Conservation (phyloP, 2,797 vertebrate species). For the Sebastes kiyomatsui region DNA sequence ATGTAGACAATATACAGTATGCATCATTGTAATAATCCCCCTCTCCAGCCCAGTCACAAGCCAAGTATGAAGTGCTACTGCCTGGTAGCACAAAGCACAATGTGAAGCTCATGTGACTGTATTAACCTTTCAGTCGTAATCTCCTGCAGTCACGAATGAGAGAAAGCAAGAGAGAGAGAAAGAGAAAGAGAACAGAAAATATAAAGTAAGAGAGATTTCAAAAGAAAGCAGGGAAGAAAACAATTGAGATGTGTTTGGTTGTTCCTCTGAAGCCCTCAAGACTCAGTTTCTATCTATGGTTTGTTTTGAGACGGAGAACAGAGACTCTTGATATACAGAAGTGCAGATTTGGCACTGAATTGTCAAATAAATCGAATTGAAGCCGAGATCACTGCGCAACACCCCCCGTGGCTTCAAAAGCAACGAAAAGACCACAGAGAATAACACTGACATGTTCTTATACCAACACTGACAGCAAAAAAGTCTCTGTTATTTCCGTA, state of each 20-base stretch:
- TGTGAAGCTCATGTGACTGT: slow-evolving; percentile 81
- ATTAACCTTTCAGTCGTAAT: slow-evolving; percentile 79
- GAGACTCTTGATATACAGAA: slow-evolving; percentile 50
- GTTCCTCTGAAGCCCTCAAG: slow-evolving; percentile 40
- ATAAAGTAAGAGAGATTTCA: slow-evolving; percentile 26
- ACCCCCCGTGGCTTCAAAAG: slow-evolving; percentile 52
- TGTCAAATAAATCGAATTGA: slow-evolving; percentile 61
- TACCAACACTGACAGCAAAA: slow-evolving; percentile 41
- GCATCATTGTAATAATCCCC: slow-evolving; percentile 44
- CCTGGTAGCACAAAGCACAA: slow-evolving; percentile 75
- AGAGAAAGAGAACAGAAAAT: slow-evolving; percentile 3
- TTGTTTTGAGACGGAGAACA: slow-evolving; percentile 59
- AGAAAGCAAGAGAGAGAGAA: slow-evolving; percentile 8
- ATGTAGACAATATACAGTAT: slow-evolving; percentile 19
- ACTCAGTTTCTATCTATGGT: slow-evolving; percentile 50
- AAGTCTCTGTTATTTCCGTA: slow-evolving; percentile 36
- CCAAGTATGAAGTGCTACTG: slow-evolving; percentile 60
- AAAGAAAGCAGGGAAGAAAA: slow-evolving; percentile 26
- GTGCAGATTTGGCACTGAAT: slow-evolving; percentile 49
- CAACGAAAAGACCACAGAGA: slow-evolving; percentile 52
- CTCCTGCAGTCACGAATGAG: slow-evolving; percentile 70
- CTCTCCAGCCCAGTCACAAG: slow-evolving; percentile 72
- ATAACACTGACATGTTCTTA: slow-evolving; percentile 44
- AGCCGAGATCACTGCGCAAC: slow-evolving; percentile 37
- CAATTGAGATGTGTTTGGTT: slow-evolving; percentile 21